Evolutionary conservation across 2,113 vertebrate genomes (phyloP), one percentile per base, ranked within the genome.

Genomic region (Emydocephalus ijimae): DNA sequence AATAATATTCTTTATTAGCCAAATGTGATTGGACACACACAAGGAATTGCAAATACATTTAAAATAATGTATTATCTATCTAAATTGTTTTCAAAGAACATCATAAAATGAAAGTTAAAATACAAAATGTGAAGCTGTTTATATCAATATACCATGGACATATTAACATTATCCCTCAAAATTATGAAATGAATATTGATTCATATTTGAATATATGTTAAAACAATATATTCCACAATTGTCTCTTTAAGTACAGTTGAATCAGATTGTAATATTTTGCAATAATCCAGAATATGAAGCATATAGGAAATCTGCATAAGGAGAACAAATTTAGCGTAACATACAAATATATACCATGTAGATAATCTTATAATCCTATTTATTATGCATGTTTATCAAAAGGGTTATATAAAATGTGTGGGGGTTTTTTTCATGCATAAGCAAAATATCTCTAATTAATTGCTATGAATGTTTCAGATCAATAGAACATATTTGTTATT

Each of bases 381-480:
- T 93, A 7, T 43, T 26, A 39, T 1, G 0, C 26, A 0, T 0
- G 69, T 90, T 55, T 88, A 0, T 57, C 89, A 87, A 89, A 24
- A n/a, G 52, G 29, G 92, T 91, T 34, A 50, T 88, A 54, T 92
- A 81, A 87, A 94, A 90, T 92, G 57, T 93, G 89, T 92, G 61
- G 18, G 93, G 93, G 23, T 93, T 50, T 43, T 92, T 69, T 57
- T 92, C 81, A 45, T 89, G 89, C 21, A 0, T 91, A 93, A 57
- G 56, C 11, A 95, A 86, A 94, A 96, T 93, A 4, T 94, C 88
- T 94, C 14, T 92, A 94, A 94, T 94, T 97, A 95, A 96, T 96
- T 91, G 94, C 4, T 94, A 89, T 94, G 95, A 94, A 93, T 69
- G 48, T 93, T 92, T 92, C 3, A 57, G 92, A 96, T 74, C 59